A percentile compares a stretch with the other conserved stretches of the same genome.
Conservation (phyloP, 2,797 vertebrate genomes). For the Phrynocephalus vlangalii region DNA sequence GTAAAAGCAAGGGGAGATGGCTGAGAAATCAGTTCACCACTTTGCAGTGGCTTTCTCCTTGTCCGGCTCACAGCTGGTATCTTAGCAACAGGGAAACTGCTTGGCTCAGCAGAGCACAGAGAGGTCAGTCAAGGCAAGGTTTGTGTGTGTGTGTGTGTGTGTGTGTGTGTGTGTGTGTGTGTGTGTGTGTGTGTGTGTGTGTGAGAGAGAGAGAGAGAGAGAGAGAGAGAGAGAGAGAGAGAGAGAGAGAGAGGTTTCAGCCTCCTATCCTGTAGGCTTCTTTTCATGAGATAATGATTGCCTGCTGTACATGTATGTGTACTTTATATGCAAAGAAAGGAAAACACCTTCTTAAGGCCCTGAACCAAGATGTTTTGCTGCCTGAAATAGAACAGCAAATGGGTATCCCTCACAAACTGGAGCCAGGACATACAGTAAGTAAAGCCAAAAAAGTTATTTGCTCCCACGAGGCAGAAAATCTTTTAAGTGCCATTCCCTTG, state of each 20-base stretch:
- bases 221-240: no score
- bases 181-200: no score
- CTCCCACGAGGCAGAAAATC: neutral
- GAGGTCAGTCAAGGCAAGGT: neutral
- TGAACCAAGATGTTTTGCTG: neutral
- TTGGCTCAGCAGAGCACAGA: neutral
- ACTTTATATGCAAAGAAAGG: neutral
- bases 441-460: neutral
- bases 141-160: no score
- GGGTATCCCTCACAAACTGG: neutral
- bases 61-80: neutral
- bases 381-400: neutral
- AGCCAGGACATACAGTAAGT: neutral
- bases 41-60: neutral
- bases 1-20: neutral
- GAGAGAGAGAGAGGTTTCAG: neutral
- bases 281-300: neutral
- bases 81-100: neutral
- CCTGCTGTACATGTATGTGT: no score
- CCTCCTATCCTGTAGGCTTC: neutral
- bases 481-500: neutral
- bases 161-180: no score
- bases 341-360: neutral
- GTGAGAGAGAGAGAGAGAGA: no score
- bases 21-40: neutral